phyloP scores from a whole-genome alignment of 2,797 vertebrate species.

The Leuciscus waleckii region DNA sequence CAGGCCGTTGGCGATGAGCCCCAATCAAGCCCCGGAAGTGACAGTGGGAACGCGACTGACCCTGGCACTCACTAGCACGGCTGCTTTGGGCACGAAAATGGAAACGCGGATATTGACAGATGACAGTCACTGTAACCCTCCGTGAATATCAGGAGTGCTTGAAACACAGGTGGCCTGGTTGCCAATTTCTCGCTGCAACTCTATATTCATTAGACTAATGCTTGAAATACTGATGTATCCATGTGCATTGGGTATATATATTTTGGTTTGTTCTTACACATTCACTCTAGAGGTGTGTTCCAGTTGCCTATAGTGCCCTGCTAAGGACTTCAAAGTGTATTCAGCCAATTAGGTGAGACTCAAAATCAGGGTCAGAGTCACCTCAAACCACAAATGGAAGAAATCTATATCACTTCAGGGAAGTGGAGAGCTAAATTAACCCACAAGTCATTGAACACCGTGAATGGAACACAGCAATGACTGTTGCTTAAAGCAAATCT shows the following conservation, averaged over 20 bases:
- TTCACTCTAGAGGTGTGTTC: not conserved
- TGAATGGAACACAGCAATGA: not conserved
- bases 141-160: conserved; percentile 39
- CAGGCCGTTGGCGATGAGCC: no score
- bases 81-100: no score
- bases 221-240: not conserved
- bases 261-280: not conserved
- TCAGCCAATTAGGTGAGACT: not conserved
- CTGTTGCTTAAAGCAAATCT: not conserved
- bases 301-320: not conserved
- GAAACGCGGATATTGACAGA: conserved; percentile 10
- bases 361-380: not conserved
- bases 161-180: not conserved
- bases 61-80: no score
- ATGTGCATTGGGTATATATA: not conserved
- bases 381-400: not conserved
- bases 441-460: not conserved
- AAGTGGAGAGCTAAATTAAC: not conserved
- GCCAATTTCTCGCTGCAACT: conserved; percentile 1
- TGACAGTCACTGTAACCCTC: conserved; percentile 39
- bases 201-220: conserved; percentile 18
- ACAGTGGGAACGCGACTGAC: no score
- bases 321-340: not conserved
- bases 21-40: no score
- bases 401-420: not conserved